These are phyloP conservation scores for Scaptomyza parva DNA, from an alignment of 2,888 invertebrate genomes.

Conservation along the genomic window DNA sequence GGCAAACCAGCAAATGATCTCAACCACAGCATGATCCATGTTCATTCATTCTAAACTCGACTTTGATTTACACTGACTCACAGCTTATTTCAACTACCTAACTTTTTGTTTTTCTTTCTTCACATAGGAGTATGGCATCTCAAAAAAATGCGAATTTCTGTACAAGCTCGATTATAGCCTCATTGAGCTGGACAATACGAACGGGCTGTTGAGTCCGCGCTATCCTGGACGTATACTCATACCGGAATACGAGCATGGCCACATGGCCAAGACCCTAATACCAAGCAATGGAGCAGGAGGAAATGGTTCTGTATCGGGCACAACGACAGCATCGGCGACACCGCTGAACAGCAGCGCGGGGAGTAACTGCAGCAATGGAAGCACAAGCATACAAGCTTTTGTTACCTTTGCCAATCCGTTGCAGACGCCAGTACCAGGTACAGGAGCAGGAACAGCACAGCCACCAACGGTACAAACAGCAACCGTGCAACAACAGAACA, in stretches of 20 bases:
- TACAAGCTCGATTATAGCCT: slow-evolving; percentile 89
- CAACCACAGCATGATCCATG: not conserved
- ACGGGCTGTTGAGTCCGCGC: slow-evolving; percentile 89
- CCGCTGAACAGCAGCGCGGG: slow-evolving; percentile 50
- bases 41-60: not conserved
- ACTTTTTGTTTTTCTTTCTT: not conserved
- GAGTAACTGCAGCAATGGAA: slow-evolving; percentile 55
- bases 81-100: not conserved
- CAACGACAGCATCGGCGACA: slow-evolving; percentile 53
- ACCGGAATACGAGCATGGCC: slow-evolving; percentile 86
- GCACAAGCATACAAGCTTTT: slow-evolving; percentile 72
- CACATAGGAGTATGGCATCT: slow-evolving; percentile 87
- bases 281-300: slow-evolving; percentile 59
- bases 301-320: slow-evolving; percentile 17
- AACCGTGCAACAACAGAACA: slow-evolving; percentile 77
- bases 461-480: slow-evolving; percentile 40
- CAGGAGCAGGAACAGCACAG: slow-evolving; percentile 21
- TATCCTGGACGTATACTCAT: slow-evolving; percentile 90
- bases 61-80: not conserved
- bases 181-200: slow-evolving; percentile 87
- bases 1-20: not conserved
- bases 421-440: slow-evolving; percentile 34
- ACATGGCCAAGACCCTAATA: slow-evolving; percentile 73
- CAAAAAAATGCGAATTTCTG: slow-evolving; percentile 88
- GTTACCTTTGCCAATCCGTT: slow-evolving; percentile 78